phyloP scores from a whole-genome alignment of 2,888 invertebrate genomes.

The Eledona agricola region DNA sequence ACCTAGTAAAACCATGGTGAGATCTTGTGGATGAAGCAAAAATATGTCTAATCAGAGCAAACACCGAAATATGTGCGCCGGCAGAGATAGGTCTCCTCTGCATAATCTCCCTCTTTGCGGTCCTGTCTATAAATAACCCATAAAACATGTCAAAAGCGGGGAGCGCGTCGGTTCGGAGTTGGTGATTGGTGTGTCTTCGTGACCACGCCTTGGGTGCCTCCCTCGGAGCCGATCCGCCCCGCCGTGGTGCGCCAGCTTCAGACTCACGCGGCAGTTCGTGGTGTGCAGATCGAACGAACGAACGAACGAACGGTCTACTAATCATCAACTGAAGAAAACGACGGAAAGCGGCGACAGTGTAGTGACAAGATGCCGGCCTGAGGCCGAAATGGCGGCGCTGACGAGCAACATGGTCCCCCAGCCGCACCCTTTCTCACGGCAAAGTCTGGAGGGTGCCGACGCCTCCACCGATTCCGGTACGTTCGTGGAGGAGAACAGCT shows the following conservation, averaged over 20 bases:
- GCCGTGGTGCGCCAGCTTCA: conserved; percentile 50
- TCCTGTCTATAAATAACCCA: conserved; percentile 58
- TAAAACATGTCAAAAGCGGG: conserved; percentile 56
- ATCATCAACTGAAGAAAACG: conserved; percentile 1
- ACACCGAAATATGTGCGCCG: conserved; percentile 42
- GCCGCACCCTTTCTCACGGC: conserved; percentile 50
- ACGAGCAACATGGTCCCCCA: conserved; percentile 52
- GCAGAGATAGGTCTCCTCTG: conserved; percentile 20
- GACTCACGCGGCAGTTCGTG: conserved; percentile 57
- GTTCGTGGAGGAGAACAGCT: conserved; percentile 69
- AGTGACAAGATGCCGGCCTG: conserved; percentile 10
- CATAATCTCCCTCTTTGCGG: conserved; percentile 48
- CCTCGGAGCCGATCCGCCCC: conserved; percentile 53
- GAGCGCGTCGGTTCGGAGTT: conserved; percentile 44
- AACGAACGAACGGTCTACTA: conserved; percentile 1
- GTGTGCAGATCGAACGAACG: conserved; percentile 56
- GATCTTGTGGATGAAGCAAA: too few species aligned
- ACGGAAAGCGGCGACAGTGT: conserved; percentile 22
- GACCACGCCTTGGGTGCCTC: conserved; percentile 48
- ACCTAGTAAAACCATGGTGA: too few species aligned
- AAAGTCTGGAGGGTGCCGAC: conserved; percentile 53
- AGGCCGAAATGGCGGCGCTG: conserved; percentile 51
- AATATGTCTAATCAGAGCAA: too few species aligned
- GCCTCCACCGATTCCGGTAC: conserved; percentile 60
- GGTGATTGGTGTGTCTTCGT: conserved; percentile 52